Evolutionary conservation across 2,797 vertebrate species (phyloP).

Genomic region (Tinamus major): DNA sequence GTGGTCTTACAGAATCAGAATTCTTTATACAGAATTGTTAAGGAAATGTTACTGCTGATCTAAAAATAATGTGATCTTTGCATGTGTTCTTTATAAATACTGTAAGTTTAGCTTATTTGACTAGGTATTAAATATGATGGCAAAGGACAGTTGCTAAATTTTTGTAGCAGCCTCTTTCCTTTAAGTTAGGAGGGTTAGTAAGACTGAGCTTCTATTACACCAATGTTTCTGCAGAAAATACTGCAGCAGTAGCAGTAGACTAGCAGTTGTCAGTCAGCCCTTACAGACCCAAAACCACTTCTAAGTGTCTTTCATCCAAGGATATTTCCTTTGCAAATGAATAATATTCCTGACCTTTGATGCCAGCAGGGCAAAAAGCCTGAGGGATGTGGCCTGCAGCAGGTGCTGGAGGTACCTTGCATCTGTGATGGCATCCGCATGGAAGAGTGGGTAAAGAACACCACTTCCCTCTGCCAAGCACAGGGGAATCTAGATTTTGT

Average conservation of each 20-base stretch:
- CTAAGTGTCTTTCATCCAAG: neutral
- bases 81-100: neutral
- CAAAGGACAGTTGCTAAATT: neutral
- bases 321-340: neutral
- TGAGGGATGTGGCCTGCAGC: accelerated
- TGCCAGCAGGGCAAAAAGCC: neutral
- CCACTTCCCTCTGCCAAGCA: neutral
- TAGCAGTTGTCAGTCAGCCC: neutral
- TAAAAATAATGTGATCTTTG: neutral
- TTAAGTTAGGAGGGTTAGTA: neutral
- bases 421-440: neutral
- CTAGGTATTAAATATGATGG: neutral
- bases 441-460: neutral
- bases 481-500: neutral
- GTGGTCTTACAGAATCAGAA: neutral
- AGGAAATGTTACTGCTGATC: neutral
- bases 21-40: neutral
- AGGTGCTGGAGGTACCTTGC: neutral
- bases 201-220: neutral
- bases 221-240: neutral
- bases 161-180: neutral
- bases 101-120: neutral
- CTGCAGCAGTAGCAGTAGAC: neutral
- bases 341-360: neutral
- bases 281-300: neutral